phyloP scores from a whole-genome alignment of 2,888 invertebrate species.

The Poecilus cupreus region DNA sequence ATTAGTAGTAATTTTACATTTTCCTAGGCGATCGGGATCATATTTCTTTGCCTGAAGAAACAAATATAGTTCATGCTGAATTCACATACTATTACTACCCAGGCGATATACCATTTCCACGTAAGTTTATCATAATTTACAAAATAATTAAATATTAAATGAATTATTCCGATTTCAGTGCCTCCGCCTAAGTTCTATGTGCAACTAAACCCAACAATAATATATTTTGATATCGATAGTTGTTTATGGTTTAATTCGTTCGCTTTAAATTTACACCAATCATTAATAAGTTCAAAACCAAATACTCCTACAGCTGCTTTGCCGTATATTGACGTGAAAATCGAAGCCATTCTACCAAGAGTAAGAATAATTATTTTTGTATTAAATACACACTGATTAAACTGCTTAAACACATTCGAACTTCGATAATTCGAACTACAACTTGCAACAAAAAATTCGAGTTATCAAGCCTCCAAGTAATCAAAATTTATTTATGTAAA shows the following conservation, averaged over 20 bases:
- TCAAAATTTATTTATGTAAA: too few species aligned
- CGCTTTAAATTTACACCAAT: constrained; percentile 88
- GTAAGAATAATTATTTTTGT: too few species aligned
- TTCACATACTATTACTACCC: constrained; percentile 98
- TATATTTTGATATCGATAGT: constrained; percentile 91
- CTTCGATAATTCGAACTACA: too few species aligned
- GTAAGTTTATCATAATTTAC: constrained; percentile 76
- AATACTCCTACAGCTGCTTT: constrained; percentile 70
- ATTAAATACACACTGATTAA: too few species aligned
- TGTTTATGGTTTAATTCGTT: constrained; percentile 97
- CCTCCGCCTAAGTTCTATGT: constrained; percentile 95
- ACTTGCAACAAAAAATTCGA: too few species aligned
- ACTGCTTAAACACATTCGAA: too few species aligned
- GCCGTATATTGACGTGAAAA: constrained; percentile 87
- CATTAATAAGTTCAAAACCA: constrained; percentile 76
- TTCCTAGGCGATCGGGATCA: constrained; percentile 82
- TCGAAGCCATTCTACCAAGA: constrained; percentile 96
- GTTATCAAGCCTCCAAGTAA: too few species aligned
- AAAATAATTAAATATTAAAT: constrained; percentile 43
- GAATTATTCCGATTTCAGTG: constrained; percentile 77
- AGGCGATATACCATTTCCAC: constrained; percentile 89
- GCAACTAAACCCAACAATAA: constrained; percentile 91
- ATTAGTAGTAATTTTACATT: not conserved
- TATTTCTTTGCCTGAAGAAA: constrained; percentile 90
- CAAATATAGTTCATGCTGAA: constrained; percentile 95